Evolutionary conservation across 2,113 vertebrate species (phyloP).

Genomic region (Cromileptes altivelis): DNA sequence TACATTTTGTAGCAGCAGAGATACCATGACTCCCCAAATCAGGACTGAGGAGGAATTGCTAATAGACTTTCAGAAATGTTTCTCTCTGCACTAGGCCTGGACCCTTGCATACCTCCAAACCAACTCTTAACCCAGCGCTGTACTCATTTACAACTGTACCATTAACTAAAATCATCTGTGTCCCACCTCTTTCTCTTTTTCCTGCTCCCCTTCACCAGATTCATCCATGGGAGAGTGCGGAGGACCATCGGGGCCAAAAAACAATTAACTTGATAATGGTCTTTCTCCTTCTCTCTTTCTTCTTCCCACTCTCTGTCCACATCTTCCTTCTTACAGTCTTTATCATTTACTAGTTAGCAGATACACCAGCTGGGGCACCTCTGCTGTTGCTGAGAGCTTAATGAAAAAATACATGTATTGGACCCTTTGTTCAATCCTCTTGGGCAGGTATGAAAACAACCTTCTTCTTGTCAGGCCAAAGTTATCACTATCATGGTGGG

Average conservation of each 20-base stretch:
- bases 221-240: slow-evolving; percentile 23
- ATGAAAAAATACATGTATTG: slow-evolving; percentile 3
- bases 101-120: slow-evolving; percentile 9
- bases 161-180: slow-evolving; percentile 62
- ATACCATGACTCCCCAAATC: slow-evolving; percentile 11
- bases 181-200: background rate
- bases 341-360: slow-evolving; percentile 31
- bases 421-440: background rate
- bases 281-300: slow-evolving; percentile 51
- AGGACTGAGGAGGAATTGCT: background rate
- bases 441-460: background rate
- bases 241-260: slow-evolving; percentile 69
- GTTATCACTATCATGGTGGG: slow-evolving; percentile 3
- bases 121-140: slow-evolving; percentile 34
- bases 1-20: slow-evolving; percentile 36
- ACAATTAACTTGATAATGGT: slow-evolving; percentile 84
- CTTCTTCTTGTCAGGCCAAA: background rate
- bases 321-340: slow-evolving; percentile 4
- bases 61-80: background rate
- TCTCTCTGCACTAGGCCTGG: background rate
- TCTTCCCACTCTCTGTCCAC: slow-evolving; percentile 9
- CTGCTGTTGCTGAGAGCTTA: background rate
- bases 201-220: slow-evolving; percentile 9
- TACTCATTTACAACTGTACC: slow-evolving; percentile 39
- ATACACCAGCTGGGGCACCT: slow-evolving; percentile 1